phyloP scores from a whole-genome alignment of 2,797 vertebrate species.

The Chanos chanos region DNA sequence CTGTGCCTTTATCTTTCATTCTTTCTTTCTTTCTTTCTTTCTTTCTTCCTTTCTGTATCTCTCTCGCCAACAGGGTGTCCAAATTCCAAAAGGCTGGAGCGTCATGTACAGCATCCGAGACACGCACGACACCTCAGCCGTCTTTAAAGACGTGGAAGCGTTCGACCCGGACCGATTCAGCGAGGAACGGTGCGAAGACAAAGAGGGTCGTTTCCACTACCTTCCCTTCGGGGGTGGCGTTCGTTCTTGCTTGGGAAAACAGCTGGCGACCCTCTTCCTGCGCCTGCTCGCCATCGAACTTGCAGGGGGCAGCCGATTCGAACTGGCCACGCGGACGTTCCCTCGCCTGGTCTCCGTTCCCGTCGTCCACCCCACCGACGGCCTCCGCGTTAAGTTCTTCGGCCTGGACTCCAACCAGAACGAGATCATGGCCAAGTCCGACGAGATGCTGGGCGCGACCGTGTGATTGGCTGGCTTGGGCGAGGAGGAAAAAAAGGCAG shows the following conservation, averaged over 20 bases:
- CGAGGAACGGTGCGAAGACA: slow-evolving; percentile 86
- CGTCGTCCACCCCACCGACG: slow-evolving; percentile 89
- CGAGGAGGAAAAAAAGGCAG: slow-evolving; percentile 49
- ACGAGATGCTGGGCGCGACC: slow-evolving; percentile 85
- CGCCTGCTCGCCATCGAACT: slow-evolving; percentile 90
- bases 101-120: slow-evolving; percentile 99
- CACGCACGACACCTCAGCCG: slow-evolving; percentile 91
- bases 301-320: slow-evolving; percentile 89
- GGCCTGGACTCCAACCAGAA: slow-evolving; percentile 98
- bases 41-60: background rate
- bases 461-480: slow-evolving; percentile 72
- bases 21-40: background rate
- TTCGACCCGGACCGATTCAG: slow-evolving; percentile 95
- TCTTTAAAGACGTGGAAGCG: slow-evolving; percentile 88
- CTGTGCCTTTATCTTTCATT: background rate
- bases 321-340: slow-evolving; percentile 90
- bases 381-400: slow-evolving; percentile 92
- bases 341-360: slow-evolving; percentile 88
- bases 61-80: slow-evolving; percentile 79
- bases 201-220: slow-evolving; percentile 94
- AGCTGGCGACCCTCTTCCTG: slow-evolving; percentile 93
- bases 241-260: slow-evolving; percentile 93
- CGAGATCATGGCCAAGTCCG: slow-evolving; percentile 90
- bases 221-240: slow-evolving; percentile 92
- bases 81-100: slow-evolving; percentile 97